A percentile compares a stretch with the other conserved stretches of the same genome.
phyloP scores from a whole-genome alignment of 2,888 invertebrate genomes.

The Magallana nippona region DNA sequence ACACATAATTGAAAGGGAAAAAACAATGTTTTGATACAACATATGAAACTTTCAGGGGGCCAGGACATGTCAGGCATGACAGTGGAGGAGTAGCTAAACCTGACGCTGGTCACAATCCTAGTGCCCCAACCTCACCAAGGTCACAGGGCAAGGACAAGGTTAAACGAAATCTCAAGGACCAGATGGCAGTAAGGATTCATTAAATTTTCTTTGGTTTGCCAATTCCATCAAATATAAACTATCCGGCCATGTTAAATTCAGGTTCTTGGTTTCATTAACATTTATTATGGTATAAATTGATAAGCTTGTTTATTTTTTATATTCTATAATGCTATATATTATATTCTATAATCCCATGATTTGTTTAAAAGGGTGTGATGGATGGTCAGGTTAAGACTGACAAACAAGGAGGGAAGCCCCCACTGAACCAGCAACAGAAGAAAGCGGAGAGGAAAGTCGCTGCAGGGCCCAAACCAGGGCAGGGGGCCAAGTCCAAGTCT shows the following conservation, averaged over 20 bases:
- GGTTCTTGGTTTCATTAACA: no score
- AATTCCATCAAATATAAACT: not conserved
- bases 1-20: no score
- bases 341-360: not conserved
- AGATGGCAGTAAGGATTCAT: conserved; percentile 37
- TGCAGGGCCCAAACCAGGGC: conserved; percentile 32
- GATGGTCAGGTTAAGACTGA: conserved; percentile 15
- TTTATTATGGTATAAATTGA: no score
- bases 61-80: not conserved
- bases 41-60: not conserved
- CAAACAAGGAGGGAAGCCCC: conserved; percentile 31
- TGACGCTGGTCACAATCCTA: not conserved
- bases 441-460: conserved; percentile 51
- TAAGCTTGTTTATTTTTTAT: not conserved
- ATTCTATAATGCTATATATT: not conserved
- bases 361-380: not conserved
- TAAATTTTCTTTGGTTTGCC: not conserved
- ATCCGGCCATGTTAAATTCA: no score
- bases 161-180: conserved; percentile 46
- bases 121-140: conserved; percentile 41
- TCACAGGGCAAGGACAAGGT: conserved; percentile 41
- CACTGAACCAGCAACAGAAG: conserved; percentile 39
- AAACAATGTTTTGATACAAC: no score
- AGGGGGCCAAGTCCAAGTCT: conserved; percentile 41
- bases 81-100: conserved; percentile 32